Percentiles rank a stretch among this genome's conserved stretches.
These are phyloP conservation scores for Noctua comes DNA, from an alignment of 2,888 invertebrate species.

Conservation along the genomic window DNA sequence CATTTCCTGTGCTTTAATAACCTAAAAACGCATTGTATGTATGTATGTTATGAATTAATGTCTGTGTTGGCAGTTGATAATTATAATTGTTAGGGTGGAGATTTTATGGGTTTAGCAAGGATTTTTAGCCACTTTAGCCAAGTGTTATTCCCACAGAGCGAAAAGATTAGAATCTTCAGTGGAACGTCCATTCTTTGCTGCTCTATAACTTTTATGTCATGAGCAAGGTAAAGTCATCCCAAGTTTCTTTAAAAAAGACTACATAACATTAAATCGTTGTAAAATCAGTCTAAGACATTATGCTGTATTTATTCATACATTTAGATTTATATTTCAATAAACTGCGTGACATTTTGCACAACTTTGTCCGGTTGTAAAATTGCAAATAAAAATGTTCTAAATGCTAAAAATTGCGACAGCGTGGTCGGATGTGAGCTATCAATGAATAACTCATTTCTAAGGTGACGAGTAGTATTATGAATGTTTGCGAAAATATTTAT, in stretches of 20 bases:
- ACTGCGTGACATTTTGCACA: slow-evolving; percentile 29
- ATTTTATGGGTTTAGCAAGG: background rate
- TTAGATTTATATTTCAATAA: slow-evolving; percentile 8
- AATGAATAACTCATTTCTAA: slow-evolving; percentile 32
- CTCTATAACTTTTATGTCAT: background rate
- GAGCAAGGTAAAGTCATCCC: background rate
- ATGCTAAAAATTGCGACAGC: slow-evolving; percentile 41
- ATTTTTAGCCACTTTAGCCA: too few relatives aligned
- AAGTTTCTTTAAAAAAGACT: background rate
- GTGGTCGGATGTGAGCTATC: slow-evolving; percentile 22
- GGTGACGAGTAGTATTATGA: background rate
- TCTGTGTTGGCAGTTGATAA: background rate
- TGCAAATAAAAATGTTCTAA: slow-evolving; percentile 29
- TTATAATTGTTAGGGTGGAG: background rate
- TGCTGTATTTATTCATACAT: background rate
- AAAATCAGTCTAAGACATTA: background rate
- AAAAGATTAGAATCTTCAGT: background rate
- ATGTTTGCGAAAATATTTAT: too few relatives aligned
- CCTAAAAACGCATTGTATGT: background rate
- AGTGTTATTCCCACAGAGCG: background rate
- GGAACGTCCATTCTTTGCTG: background rate
- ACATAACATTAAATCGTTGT: background rate
- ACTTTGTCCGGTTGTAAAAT: slow-evolving; percentile 30
- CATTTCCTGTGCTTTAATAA: background rate
- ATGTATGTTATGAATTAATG: background rate